Base-by-base conservation (phyloP, 2,113 vertebrate species). In the Rhineura floridana region DNA sequence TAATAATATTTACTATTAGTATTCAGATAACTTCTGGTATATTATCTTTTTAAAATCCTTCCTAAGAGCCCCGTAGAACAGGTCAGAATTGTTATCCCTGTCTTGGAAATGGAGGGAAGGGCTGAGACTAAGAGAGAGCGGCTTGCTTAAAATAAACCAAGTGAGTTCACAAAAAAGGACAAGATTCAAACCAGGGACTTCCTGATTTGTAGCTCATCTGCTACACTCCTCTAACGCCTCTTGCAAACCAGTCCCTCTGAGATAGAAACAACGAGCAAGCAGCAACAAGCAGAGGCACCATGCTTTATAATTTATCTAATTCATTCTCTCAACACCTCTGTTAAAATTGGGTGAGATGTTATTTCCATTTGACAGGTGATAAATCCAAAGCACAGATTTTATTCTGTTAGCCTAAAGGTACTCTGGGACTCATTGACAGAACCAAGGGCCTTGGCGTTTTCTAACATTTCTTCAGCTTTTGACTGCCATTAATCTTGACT, bases 251-350 rank as follows among this genome's bases (percentile, higher is more conserved):
- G 55, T 33, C 62, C 33, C 11, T 8, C 39, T 69, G 63, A n/a
- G 30, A 69, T 46, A 48, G 63, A 30, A 69, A 42, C 30, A 33
- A 28, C 84, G 79, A 85, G 81, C 89, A 91, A 89, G 81, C 87
- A 89, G 72, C 81, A 92, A 84, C 83, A 92, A 19, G 52, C 85
- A 19, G 77, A 73, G 36, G 39, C 17, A 46, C 8, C 52, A 42
- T 81, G 62, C 78, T 36, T 86, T 77, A 63, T 88, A 86, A 90
- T 90, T 17, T 70, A 50, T 87, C 70, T 81, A 84, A 1, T 93
- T 92, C 87, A 86, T 92, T 84, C 73, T 90, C 88, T 90, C 80
- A 90, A 36, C 59, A 92, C 91, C 11, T 13, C 85, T 86, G 1
- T 67, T n/a, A 83, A 85, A 33, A 42, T 48, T 86, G 88, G 33